Base-by-base conservation (phyloP, 2,797 vertebrate genomes). In the Crypturellus tataupa region DNA sequence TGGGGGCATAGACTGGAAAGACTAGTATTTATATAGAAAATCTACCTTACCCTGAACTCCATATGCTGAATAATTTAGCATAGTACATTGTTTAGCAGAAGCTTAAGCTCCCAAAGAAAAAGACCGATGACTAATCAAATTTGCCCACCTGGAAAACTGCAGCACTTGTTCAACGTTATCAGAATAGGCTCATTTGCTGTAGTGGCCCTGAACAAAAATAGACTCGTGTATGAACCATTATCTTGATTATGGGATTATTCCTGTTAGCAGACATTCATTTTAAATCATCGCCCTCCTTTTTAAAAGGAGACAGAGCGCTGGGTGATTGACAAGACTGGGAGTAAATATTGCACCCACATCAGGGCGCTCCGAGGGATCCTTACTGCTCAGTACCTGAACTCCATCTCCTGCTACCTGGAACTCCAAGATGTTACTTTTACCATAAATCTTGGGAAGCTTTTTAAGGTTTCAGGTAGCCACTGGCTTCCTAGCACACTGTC, bases 61-160 rank as follows among this genome's bases (percentile, higher is more conserved):
- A 16, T 24, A 40, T 63, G 56, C 49, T 93, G 82, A 88, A 85
- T 80, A 80, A 79, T 95, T 95, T 83, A 91, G 55, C 68, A 53
- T 46, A 42, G 68, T 44, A 44, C 56, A 55, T 46, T 95, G 46
- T 79, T 94, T 59, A 90, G 70, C 75, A 88, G 27, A 76, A 70
- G 64, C 46, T 78, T 58, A 83, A 77, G 76, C 56, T 90, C 23
- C n/a, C 67, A 84, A 69, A 95, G 69, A 59, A 94, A 93, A 93
- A 80, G 51, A 68, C 58, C 73, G 29, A 93, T 10, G 47, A 84
- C 79, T 95, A 96, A 96, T 96, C 76, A 37, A 92, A 97, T 65
- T 82, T 95, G 93, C 56, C 93, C 83, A 93, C 84, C 81, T 95
- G 77, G 88, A 97, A 97, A 97, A 96, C 86, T 95, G 73, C 78